Conservation (phyloP, 2,888 invertebrate genomes). For the Platycheirus rosarum region DNA sequence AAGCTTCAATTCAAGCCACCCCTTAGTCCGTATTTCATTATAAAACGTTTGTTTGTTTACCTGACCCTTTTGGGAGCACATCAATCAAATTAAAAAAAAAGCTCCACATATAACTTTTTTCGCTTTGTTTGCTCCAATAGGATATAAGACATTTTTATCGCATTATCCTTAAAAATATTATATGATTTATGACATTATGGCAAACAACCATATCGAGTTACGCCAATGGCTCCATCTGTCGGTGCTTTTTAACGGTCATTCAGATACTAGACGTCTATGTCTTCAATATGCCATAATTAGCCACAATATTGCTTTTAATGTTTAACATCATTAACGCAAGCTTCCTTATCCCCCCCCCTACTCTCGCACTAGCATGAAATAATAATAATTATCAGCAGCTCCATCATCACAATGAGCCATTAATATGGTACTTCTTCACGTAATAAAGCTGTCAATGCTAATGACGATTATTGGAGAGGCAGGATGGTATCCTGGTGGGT, state of each 20-base stretch:
- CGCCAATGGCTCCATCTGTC: not conserved
- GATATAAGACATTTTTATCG: not conserved
- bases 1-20: not conserved
- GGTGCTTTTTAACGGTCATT: not conserved
- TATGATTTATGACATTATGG: not conserved
- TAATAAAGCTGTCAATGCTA: slow-evolving; percentile 28
- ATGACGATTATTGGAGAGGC: not conserved
- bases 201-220: not conserved
- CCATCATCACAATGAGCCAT: slow-evolving; percentile 23
- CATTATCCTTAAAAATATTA: not conserved
- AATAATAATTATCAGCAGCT: slow-evolving; percentile 17
- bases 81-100: not conserved
- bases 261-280: not conserved
- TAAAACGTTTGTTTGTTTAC: slow-evolving; percentile 1
- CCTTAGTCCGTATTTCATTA: slow-evolving; percentile 1
- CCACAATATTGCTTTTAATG: slow-evolving; percentile 28
- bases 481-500: not conserved
- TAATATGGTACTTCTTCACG: slow-evolving; percentile 30
- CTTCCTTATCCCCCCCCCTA: not conserved
- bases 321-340: slow-evolving; percentile 25
- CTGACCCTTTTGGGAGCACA: not conserved
- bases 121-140: not conserved
- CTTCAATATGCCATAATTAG: slow-evolving; percentile 19
- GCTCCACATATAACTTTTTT: not conserved
- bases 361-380: not conserved